Evolutionary conservation across 2,888 invertebrate species (phyloP).

Genomic region (Diarsia mendica): DNA sequence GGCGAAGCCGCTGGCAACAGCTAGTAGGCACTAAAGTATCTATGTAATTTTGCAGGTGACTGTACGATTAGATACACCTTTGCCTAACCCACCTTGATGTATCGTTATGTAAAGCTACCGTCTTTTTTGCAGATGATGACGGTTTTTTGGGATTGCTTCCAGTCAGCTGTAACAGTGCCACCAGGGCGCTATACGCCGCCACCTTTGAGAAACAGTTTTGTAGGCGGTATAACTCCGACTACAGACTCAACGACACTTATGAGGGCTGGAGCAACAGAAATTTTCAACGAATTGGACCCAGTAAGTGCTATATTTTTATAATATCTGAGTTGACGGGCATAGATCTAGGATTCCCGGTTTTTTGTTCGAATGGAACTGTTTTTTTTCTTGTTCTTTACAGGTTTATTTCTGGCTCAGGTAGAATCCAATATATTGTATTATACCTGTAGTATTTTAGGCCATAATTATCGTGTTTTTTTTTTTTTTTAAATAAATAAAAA

Average conservation of each 20-base stretch:
- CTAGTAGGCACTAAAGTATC: too few relatives aligned
- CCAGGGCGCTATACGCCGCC: neutral
- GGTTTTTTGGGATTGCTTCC: constrained; percentile 48
- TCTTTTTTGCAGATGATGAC: constrained; percentile 29
- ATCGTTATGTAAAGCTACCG: neutral
- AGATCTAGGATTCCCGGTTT: too few relatives aligned
- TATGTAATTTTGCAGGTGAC: too few relatives aligned
- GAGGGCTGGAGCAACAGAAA: constrained; percentile 23
- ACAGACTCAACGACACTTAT: neutral
- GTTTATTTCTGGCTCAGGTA: too few relatives aligned
- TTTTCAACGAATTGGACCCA: neutral
- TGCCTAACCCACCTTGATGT: neutral
- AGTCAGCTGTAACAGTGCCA: neutral
- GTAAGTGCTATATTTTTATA: constrained; percentile 29
- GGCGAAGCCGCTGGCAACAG: too few relatives aligned
- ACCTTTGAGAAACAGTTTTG: constrained; percentile 5
- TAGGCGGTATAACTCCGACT: neutral
- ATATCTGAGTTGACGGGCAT: too few relatives aligned
- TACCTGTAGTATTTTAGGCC: too few relatives aligned
- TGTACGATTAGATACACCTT: neutral
- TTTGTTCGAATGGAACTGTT: too few relatives aligned
- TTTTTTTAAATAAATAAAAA: too few relatives aligned
- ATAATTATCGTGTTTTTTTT: too few relatives aligned
- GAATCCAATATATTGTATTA: too few relatives aligned
- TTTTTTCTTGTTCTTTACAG: too few relatives aligned